Evolutionary conservation across 2,888 invertebrate species (phyloP).

Genomic region (Zele albiditarsus): DNA sequence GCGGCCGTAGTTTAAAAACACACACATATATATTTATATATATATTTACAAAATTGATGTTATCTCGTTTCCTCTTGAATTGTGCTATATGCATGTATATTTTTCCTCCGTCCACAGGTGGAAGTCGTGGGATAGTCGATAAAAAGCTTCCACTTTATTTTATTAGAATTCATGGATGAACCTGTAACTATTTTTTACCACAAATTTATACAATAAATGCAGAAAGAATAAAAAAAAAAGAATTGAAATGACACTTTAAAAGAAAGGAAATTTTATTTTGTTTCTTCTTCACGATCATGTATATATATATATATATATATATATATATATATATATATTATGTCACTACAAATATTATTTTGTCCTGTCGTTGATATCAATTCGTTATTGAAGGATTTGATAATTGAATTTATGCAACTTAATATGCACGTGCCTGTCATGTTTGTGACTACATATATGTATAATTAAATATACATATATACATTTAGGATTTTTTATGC

Average conservation of each 20-base stretch:
- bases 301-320: conserved; percentile 1
- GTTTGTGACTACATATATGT: conserved; percentile 19
- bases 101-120: conserved; percentile 30
- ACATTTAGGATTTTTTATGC: conserved; percentile 19
- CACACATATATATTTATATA: conserved; percentile 23
- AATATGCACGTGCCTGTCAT: conserved; percentile 21
- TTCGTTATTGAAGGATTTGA: not conserved
- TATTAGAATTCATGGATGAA: conserved; percentile 10
- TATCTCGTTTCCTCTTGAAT: conserved; percentile 55
- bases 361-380: not conserved
- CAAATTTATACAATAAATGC: conserved; percentile 13
- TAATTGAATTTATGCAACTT: conserved; percentile 6
- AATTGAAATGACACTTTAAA: conserved; percentile 29
- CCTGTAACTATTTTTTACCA: conserved; percentile 7
- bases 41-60: conserved; percentile 43
- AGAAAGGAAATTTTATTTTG: conserved; percentile 40
- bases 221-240: conserved; percentile 10
- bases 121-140: conserved; percentile 5
- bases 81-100: conserved; percentile 45
- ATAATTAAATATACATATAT: conserved; percentile 32
- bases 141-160: not conserved
- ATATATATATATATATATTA: too few relatives aligned
- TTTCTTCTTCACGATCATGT: conserved; percentile 2
- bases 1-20: conserved; percentile 25
- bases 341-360: conserved; percentile 31